Evolutionary conservation across 2,888 invertebrate genomes (phyloP).

Genomic region (Deroplatys truncata): DNA sequence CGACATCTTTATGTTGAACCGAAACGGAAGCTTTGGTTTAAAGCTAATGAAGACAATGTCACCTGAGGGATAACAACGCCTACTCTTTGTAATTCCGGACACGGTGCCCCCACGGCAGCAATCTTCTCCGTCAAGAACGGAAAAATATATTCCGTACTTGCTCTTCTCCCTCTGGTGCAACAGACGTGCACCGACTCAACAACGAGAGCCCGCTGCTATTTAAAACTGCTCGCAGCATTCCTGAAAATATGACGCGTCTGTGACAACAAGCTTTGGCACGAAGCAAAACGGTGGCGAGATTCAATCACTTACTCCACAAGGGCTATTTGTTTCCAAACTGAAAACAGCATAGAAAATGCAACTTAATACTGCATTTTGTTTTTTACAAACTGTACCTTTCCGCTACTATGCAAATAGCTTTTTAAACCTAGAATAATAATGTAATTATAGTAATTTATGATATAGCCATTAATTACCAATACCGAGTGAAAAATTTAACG

Average conservation of each 20-base stretch:
- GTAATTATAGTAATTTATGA: no score
- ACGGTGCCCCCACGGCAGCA: conserved; percentile 20
- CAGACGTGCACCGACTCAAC: background rate
- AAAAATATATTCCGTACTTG: conserved; percentile 5
- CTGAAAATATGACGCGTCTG: background rate
- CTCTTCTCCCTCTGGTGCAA: background rate
- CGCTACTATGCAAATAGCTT: no score
- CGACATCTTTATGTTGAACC: background rate
- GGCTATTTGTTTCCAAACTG: no score
- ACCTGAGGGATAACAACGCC: background rate
- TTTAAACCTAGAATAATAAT: no score
- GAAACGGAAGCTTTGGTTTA: background rate
- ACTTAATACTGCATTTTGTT: no score
- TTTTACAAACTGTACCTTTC: no score
- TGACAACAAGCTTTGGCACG: background rate
- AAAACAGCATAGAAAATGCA: no score
- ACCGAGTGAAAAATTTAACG: no score
- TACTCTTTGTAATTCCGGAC: conserved; percentile 20
- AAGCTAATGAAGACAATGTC: background rate
- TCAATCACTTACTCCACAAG: no score
- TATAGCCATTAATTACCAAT: no score
- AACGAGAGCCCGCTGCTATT: background rate
- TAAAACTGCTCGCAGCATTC: background rate
- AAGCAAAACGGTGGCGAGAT: no score
- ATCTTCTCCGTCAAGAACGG: conserved; percentile 3